phyloP scores from a whole-genome alignment of 2,797 vertebrate genomes.

The Sphenodon punctatus region DNA sequence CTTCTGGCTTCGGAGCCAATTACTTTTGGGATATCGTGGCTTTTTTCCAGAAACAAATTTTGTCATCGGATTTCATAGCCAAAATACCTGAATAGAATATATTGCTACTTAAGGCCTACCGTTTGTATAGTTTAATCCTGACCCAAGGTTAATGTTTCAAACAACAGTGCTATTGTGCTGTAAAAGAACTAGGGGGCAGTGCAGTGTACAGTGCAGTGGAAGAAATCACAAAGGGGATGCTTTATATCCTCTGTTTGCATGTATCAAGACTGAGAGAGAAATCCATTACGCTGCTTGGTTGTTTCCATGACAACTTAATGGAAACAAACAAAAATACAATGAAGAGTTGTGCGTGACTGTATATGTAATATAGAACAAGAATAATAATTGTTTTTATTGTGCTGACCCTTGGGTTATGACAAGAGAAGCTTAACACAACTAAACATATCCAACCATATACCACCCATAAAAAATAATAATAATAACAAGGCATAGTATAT shows the following conservation, averaged over 20 bases:
- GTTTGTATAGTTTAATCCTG: not conserved
- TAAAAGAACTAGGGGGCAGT: constrained; percentile 64
- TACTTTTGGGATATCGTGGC: not conserved
- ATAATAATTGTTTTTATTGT: no score
- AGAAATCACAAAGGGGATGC: not conserved
- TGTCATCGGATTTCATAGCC: not conserved
- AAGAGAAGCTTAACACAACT: no score
- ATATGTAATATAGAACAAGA: constrained; percentile 11
- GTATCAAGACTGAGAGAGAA: constrained; percentile 40
- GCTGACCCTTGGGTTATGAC: no score
- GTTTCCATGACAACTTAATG: constrained; percentile 46
- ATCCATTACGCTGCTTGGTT: constrained; percentile 12
- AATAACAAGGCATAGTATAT: no score
- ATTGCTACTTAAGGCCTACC: accelerated
- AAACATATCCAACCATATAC: no score
- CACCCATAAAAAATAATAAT: no score
- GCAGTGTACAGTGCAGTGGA: constrained; percentile 59
- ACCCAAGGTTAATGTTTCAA: constrained; percentile 3
- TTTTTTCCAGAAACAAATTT: not conserved
- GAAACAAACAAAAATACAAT: constrained; percentile 43
- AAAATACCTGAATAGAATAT: not conserved
- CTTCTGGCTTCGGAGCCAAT: not conserved
- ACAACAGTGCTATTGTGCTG: constrained; percentile 47
- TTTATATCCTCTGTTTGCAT: not conserved
- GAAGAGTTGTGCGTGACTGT: constrained; percentile 3